These are phyloP conservation scores for Actinostola sp. DNA, from an alignment of 92 coral and sea anemone genomes.

Conservation along the genomic window DNA sequence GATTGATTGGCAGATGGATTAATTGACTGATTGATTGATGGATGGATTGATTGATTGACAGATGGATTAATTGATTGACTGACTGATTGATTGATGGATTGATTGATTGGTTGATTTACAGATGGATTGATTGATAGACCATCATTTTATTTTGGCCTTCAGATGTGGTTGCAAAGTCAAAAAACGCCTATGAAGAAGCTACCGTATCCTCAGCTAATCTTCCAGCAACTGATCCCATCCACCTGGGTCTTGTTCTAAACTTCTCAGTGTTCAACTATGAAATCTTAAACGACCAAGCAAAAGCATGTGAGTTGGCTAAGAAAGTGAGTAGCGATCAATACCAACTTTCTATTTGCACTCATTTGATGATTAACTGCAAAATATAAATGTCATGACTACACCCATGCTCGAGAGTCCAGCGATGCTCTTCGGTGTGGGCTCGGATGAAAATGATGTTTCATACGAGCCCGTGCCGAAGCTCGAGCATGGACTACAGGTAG, in stretches of 20 bases:
- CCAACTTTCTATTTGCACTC: slow-evolving; percentile 3
- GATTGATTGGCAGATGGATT: too few relatives aligned
- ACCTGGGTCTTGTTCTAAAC: slow-evolving; percentile 94
- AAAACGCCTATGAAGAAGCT: slow-evolving; percentile 66
- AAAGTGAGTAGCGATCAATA: slow-evolving; percentile 70
- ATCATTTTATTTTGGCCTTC: slow-evolving; percentile 13
- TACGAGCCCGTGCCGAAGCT: too few relatives aligned
- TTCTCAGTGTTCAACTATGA: slow-evolving; percentile 97
- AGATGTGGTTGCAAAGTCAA: slow-evolving; percentile 58
- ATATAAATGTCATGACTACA: too few relatives aligned
- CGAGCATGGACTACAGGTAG: too few relatives aligned
- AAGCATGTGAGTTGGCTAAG: slow-evolving; percentile 88
- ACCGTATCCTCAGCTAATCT: slow-evolving; percentile 6
- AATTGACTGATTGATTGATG: too few relatives aligned
- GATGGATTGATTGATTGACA: too few relatives aligned
- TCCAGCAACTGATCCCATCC: slow-evolving; percentile 87
- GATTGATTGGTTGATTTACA: not conserved
- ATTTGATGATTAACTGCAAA: too few relatives aligned
- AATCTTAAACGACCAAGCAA: slow-evolving; percentile 44
- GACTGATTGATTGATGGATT: too few relatives aligned
- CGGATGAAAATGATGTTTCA: too few relatives aligned
- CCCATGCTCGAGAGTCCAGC: too few relatives aligned
- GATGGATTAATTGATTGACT: too few relatives aligned
- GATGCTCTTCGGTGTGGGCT: too few relatives aligned
- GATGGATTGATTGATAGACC: not conserved